Evolutionary conservation across 92 coral and sea anemone species (phyloP).

Genomic region (Parazoanthus swiftii): DNA sequence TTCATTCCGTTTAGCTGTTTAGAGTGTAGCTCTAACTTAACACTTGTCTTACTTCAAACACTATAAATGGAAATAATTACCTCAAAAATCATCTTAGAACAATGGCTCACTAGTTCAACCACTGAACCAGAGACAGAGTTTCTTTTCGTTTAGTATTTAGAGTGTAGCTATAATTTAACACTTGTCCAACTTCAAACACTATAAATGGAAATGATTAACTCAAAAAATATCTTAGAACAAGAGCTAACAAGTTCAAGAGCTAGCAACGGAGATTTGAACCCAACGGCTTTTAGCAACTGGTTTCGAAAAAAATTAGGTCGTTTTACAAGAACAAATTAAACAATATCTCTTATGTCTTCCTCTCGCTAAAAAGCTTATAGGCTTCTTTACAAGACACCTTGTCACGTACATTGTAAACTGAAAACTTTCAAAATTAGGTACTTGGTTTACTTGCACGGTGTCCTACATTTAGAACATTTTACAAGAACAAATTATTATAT

Average conservation of each 20-base stretch:
- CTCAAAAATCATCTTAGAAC: background rate
- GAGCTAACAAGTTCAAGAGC: background rate
- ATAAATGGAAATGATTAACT: background rate
- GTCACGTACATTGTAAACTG: no score
- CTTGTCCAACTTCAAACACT: slow-evolving; percentile 33
- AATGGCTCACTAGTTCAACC: background rate
- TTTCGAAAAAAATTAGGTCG: background rate
- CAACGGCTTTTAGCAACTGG: background rate
- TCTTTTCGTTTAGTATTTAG: background rate
- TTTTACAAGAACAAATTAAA: no score
- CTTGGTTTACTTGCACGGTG: no score
- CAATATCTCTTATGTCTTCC: no score
- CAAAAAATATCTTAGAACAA: background rate
- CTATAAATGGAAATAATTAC: background rate
- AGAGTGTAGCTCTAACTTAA: slow-evolving; percentile 5
- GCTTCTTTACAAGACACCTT: no score
- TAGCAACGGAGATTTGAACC: background rate
- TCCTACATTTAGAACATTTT: no score
- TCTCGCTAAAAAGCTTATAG: no score
- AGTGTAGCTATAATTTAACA: slow-evolving; percentile 11
- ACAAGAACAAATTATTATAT: no score
- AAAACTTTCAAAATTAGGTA: no score
- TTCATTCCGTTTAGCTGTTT: background rate
- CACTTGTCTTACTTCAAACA: slow-evolving; percentile 29
- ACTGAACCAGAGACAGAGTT: background rate